Base-by-base conservation (phyloP, 2,797 vertebrate species). In the Fistularia tabacaria region DNA sequence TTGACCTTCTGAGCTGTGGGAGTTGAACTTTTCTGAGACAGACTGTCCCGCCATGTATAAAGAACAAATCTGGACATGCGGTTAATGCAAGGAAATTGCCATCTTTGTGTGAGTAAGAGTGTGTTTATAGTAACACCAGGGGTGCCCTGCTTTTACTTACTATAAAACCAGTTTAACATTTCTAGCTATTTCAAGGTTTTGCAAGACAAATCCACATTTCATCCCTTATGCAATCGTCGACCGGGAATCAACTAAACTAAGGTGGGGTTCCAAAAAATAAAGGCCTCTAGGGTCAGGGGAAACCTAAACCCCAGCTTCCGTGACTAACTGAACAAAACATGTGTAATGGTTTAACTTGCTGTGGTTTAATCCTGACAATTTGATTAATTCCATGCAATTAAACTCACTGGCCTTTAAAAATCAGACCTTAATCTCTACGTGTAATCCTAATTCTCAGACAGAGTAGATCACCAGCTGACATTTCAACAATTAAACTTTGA, bases 1-100 rank as follows among this genome's bases (percentile, higher is more conserved):
- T 70, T 85, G 81, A 88, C 85, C 85, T 85, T 87, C 71, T 78
- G 79, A 71, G 81, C 73, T 77, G 78, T 84, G 85, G 79, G 81
- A 85, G 77, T 71, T 84, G 80, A 82, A 83, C 83, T 79, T 87
- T 76, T 73, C 64, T 13, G 51, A 74, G 71, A 69, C 64, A 69
- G 64, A 59, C 79, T 38, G 70, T 55, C 62, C 66, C 47, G 67
- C 68, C 75, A 53, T 77, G 58, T 69, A 80, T 68, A 62, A 77
- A 75, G 64, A 75, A 81, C 25, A 83, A 74, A 81, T 60, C 60
- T 73, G 73, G 74, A 68, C 55, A 71, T 66, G 69, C 66, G 59
- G 74, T 43, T 55, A 66, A 71, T 74, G 65, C 69, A 57, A 50
- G 55, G 46, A 15, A 46, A 46, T n/a, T 46, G 1, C 2, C 41